Percentiles rank a stretch among this genome's conserved stretches.
These are phyloP conservation scores for Ceratosolen solmsi DNA, from an alignment of 1,140 invertebrate species.

Conservation along the genomic window DNA sequence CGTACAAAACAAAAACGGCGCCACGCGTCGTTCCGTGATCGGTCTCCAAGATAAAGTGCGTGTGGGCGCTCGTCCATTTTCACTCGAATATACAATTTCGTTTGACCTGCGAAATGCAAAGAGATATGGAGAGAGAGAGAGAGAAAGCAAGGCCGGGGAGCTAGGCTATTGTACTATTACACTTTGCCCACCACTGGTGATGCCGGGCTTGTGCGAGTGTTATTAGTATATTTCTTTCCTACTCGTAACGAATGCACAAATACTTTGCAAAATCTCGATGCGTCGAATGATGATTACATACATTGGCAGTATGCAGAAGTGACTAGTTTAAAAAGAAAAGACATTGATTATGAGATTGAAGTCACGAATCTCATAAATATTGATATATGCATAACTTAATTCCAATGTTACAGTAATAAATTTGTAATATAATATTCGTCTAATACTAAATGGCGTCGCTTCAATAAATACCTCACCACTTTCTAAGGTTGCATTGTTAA, in stretches of 20 bases:
- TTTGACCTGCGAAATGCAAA: neutral
- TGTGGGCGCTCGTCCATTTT: neutral
- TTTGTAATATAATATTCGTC: neutral
- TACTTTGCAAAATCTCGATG: neutral
- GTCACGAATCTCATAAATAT: neutral
- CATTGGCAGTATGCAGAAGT: too few species aligned
- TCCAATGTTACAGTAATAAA: neutral
- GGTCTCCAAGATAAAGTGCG: neutral
- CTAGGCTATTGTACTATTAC: too few species aligned
- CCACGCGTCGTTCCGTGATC: neutral
- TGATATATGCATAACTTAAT: neutral
- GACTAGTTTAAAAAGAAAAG: neutral
- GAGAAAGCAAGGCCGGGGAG: too few species aligned
- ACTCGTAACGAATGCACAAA: neutral
- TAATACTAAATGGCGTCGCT: neutral
- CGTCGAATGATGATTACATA: neutral
- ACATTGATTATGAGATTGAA: neutral
- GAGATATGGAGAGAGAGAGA: too few species aligned
- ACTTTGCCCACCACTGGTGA: neutral
- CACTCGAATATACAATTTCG: neutral
- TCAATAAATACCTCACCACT: neutral
- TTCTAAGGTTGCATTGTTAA: neutral
- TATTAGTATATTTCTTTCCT: neutral
- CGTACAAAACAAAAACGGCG: too few species aligned
- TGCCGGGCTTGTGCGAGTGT: neutral